Conservation (phyloP, 1,140 invertebrate genomes). For the Rhyacophila brunnea region DNA sequence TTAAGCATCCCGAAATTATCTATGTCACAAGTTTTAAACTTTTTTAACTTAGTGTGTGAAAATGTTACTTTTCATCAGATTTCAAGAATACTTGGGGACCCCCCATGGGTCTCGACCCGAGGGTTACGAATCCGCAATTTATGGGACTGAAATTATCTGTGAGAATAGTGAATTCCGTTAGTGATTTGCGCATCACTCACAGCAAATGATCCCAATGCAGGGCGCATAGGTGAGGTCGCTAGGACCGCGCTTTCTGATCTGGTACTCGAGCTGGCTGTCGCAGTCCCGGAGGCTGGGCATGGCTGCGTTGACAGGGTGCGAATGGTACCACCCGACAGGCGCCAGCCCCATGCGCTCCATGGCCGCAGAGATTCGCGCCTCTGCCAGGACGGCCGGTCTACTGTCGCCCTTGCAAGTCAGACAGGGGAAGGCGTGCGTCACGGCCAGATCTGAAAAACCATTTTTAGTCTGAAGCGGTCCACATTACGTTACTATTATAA, state of each 20-base stretch:
- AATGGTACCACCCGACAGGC: slow-evolving; percentile 94
- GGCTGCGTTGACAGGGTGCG: slow-evolving; percentile 85
- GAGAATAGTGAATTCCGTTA: no score
- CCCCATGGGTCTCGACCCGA: no score
- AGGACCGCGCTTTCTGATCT: slow-evolving; percentile 89
- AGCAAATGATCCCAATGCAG: slow-evolving; percentile 89
- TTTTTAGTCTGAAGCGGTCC: background rate
- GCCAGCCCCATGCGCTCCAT: slow-evolving; percentile 80
- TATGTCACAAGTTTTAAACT: no score
- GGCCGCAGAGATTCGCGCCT: slow-evolving; percentile 76
- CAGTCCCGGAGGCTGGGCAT: slow-evolving; percentile 88
- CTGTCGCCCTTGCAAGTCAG: slow-evolving; percentile 77
- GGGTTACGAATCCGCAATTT: no score
- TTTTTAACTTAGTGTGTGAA: no score
- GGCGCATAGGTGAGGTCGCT: slow-evolving; percentile 88
- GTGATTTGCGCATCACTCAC: no score
- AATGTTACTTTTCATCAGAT: no score
- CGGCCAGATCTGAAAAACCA: slow-evolving; percentile 74
- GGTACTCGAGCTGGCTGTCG: slow-evolving; percentile 90
- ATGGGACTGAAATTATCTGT: no score
- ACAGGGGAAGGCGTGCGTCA: slow-evolving; percentile 88
- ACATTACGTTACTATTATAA: no score
- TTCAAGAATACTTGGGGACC: no score
- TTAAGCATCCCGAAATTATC: no score
- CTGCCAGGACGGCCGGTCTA: slow-evolving; percentile 69